Conservation (phyloP, 2,888 invertebrate genomes). For the Watsonalla binaria region DNA sequence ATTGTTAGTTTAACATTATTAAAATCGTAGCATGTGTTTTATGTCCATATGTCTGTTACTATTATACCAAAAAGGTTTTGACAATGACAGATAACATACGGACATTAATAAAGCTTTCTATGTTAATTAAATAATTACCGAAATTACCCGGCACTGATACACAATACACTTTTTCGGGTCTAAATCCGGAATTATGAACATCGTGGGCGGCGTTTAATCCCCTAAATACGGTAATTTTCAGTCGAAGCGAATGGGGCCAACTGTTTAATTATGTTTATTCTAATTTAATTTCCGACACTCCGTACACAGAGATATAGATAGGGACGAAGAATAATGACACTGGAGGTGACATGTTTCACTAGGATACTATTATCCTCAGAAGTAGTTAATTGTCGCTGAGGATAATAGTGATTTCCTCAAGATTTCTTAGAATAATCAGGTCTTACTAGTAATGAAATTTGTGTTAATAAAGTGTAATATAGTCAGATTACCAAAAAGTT, state of each 20-base stretch:
- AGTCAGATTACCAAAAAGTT: too few relatives aligned
- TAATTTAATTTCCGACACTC: conserved; percentile 61
- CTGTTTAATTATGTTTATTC: conserved; percentile 68
- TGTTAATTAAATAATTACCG: conserved; percentile 51
- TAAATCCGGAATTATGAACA: conserved; percentile 51
- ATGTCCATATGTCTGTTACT: background rate
- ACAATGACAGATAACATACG: conserved; percentile 11
- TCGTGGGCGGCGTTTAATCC: conserved; percentile 44
- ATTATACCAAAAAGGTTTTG: conserved; percentile 12
- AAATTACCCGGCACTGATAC: conserved; percentile 35
- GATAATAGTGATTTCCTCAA: too few relatives aligned
- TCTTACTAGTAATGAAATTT: too few relatives aligned
- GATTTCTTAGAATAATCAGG: too few relatives aligned
- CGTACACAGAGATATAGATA: conserved; percentile 33
- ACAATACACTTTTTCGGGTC: conserved; percentile 35
- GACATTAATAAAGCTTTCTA: conserved; percentile 28
- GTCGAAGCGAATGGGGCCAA: conserved; percentile 52
- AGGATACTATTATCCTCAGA: background rate
- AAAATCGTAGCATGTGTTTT: too few relatives aligned
- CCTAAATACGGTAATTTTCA: conserved; percentile 52
- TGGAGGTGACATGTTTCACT: conserved; percentile 2
- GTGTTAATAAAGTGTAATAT: too few relatives aligned
- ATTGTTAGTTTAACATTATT: too few relatives aligned
- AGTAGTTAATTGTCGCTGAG: background rate
- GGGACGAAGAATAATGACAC: conserved; percentile 9